A percentile compares a stretch with the other conserved stretches of the same genome.
phyloP scores from a whole-genome alignment of 2,797 vertebrate genomes.

The Brachyalestes nurse region DNA sequence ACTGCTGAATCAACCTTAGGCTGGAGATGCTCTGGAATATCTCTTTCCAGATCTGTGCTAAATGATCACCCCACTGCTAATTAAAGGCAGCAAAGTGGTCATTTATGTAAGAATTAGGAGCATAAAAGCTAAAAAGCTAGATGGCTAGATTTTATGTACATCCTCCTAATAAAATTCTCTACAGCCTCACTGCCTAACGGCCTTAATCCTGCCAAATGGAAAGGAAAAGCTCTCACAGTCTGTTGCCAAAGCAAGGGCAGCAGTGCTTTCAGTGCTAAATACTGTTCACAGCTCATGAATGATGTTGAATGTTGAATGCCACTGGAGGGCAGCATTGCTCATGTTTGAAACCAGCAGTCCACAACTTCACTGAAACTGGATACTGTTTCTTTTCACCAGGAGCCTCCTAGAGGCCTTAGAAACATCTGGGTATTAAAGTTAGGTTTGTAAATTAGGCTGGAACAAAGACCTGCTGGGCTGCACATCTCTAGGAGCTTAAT shows the following conservation, averaged over 20 bases:
- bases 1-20: neutral
- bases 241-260: conserved; percentile 4
- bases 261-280: neutral
- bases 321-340: conserved; percentile 47
- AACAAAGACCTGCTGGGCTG: neutral
- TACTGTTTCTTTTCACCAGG: neutral
- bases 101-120: conserved; percentile 30
- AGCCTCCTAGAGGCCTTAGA: neutral
- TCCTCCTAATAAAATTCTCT: neutral
- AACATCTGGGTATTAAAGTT: neutral
- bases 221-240: neutral
- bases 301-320: neutral
- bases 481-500: neutral
- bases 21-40: neutral
- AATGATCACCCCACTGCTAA: neutral
- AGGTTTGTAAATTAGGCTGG: neutral
- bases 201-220: conserved; percentile 20
- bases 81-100: conserved; percentile 14
- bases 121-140: neutral
- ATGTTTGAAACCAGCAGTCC: neutral
- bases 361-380: neutral
- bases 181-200: neutral
- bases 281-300: neutral
- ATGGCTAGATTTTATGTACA: neutral
- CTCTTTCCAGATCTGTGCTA: conserved; percentile 8